Evolutionary conservation across 2,797 vertebrate genomes (phyloP), one percentile per base, ranked within the genome.

Genomic region (Toxotes lorentzi): DNA sequence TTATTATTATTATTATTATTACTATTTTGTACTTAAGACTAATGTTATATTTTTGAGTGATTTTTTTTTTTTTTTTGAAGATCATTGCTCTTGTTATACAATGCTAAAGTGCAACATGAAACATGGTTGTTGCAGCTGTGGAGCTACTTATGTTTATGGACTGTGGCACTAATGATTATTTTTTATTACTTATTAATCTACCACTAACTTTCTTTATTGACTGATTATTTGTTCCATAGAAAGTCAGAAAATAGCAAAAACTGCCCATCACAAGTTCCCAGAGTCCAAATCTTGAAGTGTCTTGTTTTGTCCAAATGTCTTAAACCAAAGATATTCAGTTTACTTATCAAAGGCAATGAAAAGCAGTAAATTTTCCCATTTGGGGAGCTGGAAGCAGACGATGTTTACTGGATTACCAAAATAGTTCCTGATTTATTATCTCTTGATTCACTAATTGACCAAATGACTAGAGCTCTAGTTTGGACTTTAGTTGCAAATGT

Each of bases 401-500:
- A 3, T 8, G 10, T 11, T 11, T 27, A 54, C 12, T 24, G 6
- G n/a, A 51, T 38, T 6, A 16, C 14, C 14, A 11, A 27, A 30
- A 19, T 19, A 30, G 4, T 19, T 45, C 2, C 2, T 19, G 23
- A 3, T 47, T 30, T 27, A 30, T 48, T 17, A 21, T 43, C 19
- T 32, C 7, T 5, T 4, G 27, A 62, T 40, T 23, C 41, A 16
- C 2, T 63, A 40, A 48, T 48, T 16, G 41, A 61, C 19, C 9
- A 59, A 53, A 34, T 45, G 40, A 59, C 10, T 2, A 47, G 54
- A 23, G 12, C 48, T 76, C 11, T 66, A 40, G 40, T 59, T 66
- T 59, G 19, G 30, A 66, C 54, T 47, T 24, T 65, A 30, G 47
- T 53, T 58, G 19, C 4, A n/a, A 32, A 30, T 62, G 40, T 60